Conservation (phyloP, 2,113 vertebrate species). For the Mormoops blainvillei region DNA sequence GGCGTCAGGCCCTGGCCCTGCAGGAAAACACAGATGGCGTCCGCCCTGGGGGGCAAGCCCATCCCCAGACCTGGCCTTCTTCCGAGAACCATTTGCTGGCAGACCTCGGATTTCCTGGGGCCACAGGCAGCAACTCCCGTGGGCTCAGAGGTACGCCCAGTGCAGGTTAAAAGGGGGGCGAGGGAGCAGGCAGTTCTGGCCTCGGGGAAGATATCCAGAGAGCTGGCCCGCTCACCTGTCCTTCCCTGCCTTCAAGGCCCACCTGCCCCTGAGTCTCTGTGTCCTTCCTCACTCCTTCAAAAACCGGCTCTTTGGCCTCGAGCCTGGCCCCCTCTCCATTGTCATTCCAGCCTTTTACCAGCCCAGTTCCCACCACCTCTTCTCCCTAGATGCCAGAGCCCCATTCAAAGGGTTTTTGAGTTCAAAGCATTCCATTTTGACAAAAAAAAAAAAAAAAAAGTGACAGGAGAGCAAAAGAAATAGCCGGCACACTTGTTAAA, state of each 20-base stretch:
- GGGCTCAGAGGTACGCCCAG: background rate
- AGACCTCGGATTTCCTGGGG: background rate
- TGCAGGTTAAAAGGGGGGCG: background rate
- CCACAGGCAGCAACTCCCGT: background rate
- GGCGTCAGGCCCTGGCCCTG: background rate
- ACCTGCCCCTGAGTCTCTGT: background rate
- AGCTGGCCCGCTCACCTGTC: background rate
- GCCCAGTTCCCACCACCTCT: no score
- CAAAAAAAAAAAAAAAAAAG: background rate
- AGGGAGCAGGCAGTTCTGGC: background rate
- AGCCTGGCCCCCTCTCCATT: accelerated
- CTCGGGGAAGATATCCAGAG: background rate
- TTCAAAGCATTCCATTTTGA: background rate
- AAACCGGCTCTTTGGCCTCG: accelerated
- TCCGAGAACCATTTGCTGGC: background rate
- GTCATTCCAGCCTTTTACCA: background rate
- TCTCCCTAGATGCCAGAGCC: background rate
- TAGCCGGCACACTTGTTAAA: background rate
- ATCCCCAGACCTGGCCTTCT: background rate
- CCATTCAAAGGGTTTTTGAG: background rate
- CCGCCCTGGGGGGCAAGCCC: background rate
- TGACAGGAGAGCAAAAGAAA: background rate
- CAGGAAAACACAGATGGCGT: background rate
- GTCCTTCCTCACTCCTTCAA: background rate
- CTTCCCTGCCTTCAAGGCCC: background rate